Evolutionary conservation across 2,797 vertebrate species (phyloP), one percentile per base, ranked within the genome.

Genomic region (Hippocampus kuda): DNA sequence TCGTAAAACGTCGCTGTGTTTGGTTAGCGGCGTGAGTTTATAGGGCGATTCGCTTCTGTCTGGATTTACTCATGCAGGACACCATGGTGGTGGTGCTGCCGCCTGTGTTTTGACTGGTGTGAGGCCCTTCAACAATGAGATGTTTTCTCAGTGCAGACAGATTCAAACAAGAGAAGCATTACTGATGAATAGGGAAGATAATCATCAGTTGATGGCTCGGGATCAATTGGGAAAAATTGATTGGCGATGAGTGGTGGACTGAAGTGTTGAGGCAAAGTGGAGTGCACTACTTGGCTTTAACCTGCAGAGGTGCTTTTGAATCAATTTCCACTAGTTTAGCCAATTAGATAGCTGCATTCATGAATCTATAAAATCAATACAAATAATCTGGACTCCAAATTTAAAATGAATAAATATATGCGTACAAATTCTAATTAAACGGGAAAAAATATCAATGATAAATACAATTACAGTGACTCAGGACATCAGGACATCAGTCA

Each of bases 21-120:
- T 83, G 75, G 72, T 83, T 79, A 75, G 78, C 72, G 74, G 79
- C 71, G 24, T 76, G 70, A 75, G 70, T 81, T 86, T 83, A 83
- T 74, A 59, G 66, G 73, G 24, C 68, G 69, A 69, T 6, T 76
- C 75, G 75, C 75, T 73, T 84, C 78, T 83, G 78, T 86, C 69
- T 78, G 66, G 69, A 77, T 83, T 81, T 81, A 84, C 77, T 81
- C 62, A 68, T n/a, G 67, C 76, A 78, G 73, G 60, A 71, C 71
- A 77, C 69, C 11, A 51, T 62, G 67, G 41, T 51, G 67, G 41
- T 51, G 51, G 56, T 48, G 63, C 6, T 11, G 56, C 54, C 70
- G 74, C 12, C 12, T 3, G 72, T 70, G 67, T 76, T 79, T 71
- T 79, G 71, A 78, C 79, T n/a, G 27, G 66, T n/a, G 70, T 79